A percentile compares a stretch with the other conserved stretches of the same genome.
Conservation (phyloP, 2,888 invertebrate genomes). For the Diplazon laetatorius region DNA sequence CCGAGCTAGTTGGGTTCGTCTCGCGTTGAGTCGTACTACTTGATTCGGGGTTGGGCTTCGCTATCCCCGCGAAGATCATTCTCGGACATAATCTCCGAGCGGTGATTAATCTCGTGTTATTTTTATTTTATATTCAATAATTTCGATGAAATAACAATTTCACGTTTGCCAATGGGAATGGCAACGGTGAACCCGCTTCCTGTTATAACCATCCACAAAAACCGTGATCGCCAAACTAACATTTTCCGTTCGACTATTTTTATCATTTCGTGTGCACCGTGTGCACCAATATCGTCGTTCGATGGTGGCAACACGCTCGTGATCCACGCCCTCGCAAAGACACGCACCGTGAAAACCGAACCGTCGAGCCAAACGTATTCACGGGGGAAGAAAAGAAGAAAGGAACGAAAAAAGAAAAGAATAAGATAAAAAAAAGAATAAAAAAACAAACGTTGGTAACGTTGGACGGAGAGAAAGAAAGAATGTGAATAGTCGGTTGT, state of each 20-base stretch:
- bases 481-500: constrained; percentile 77
- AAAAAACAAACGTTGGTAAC: constrained; percentile 22
- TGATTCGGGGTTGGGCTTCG: not conserved
- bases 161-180: no score
- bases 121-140: no score
- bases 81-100: constrained; percentile 45
- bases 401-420: no score
- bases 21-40: constrained; percentile 45
- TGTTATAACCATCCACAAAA: constrained; percentile 27
- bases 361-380: constrained; percentile 11
- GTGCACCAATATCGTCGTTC: constrained; percentile 58
- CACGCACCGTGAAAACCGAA: constrained; percentile 46
- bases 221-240: constrained; percentile 34
- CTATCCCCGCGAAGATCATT: not conserved
- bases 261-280: constrained; percentile 59
- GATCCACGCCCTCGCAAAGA: constrained; percentile 56
- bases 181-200: constrained; percentile 30
- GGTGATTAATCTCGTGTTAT: no score
- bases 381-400: no score
- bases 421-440: no score
- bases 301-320: constrained; percentile 36
- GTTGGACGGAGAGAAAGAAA: constrained; percentile 45
- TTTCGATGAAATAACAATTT: no score
- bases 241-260: constrained; percentile 65
- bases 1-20: not conserved